Evolutionary conservation across 2,888 invertebrate species (phyloP), one percentile per base, ranked within the genome.

Genomic region (Galeopsomyia nigrocyanea): DNA sequence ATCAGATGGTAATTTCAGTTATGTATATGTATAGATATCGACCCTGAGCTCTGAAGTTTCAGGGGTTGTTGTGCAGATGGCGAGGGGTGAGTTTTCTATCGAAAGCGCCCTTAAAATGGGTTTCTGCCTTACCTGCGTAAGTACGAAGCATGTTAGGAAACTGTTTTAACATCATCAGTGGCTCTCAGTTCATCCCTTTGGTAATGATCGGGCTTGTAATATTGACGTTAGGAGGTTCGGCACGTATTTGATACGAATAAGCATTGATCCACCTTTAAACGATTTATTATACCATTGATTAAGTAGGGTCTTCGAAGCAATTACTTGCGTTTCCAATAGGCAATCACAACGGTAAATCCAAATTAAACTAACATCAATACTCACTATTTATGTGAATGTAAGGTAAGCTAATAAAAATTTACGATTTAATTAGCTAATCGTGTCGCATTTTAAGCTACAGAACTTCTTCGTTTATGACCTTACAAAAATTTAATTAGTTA

Each of bases 201-300:
- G 1, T 21, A 19, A 16, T 31, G 17, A 2, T 31, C 22, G 39
- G 58, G 46, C 2, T 56, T 57, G 10, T 39, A 65, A 68, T 71
- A 57, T 67, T 61, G 53, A 73, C 76, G 77, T 82, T 81, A 63
- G 76, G 73, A 82, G 78, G 74, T 76, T 77, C 67, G 64, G 79
- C 83, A 82, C 83, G 83, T 83, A 81, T 73, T 77, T 64, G 74
- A 71, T 61, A 68, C 66, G 74, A 68, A 70, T 76, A 47, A 39
- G 49, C 61, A 71, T 68, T 68, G 49, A 68, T 71, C 68, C 53
- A 61, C 75, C 74, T 71, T 68, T 80, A 80, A 82, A 78, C 80
- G 82, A 83, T 83, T 82, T 82, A 83, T 81, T 76, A 67, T 60
- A 60, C 71, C 53, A n/a, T 50, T 68, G 75, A 78, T 79, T 79